Conservation (phyloP, 2,888 invertebrate species). For the Drosophila hamatofila region DNA sequence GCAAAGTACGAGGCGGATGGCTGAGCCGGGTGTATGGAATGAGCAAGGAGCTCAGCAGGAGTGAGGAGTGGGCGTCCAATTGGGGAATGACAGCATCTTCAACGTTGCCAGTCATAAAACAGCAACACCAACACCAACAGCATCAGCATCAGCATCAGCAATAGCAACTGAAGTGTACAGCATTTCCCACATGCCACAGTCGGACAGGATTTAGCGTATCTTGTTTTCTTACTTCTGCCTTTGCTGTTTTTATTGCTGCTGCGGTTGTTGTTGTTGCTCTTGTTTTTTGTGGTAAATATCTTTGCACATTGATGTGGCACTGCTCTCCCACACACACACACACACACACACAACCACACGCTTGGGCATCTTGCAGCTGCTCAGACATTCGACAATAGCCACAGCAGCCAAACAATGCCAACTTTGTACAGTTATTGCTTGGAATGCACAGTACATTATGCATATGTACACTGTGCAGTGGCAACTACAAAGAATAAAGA, state of each 20-base stretch:
- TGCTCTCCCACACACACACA: background rate
- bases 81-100: constrained; percentile 43
- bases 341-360: background rate
- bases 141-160: background rate
- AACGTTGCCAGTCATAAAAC: constrained; percentile 55
- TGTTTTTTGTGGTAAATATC: constrained; percentile 49
- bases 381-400: constrained; percentile 30
- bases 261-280: constrained; percentile 23
- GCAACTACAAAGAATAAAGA: background rate
- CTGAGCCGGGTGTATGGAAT: background rate
- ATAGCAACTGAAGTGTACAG: constrained; percentile 40
- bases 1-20: constrained; percentile 7
- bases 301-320: constrained; percentile 48
- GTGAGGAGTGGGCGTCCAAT: constrained; percentile 39
- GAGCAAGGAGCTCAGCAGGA: constrained; percentile 10
- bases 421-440: constrained; percentile 25
- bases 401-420: constrained; percentile 47
- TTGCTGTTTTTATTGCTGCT: constrained; percentile 18
- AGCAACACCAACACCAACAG: constrained; percentile 20
- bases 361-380: constrained; percentile 22
- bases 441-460: constrained; percentile 11
- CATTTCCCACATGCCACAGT: constrained; percentile 61
- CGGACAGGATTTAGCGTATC: constrained; percentile 44
- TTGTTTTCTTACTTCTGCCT: constrained; percentile 30
- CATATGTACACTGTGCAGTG: background rate